phyloP scores from a whole-genome alignment of 2,797 vertebrate genomes.

The Enteromius treurensis region DNA sequence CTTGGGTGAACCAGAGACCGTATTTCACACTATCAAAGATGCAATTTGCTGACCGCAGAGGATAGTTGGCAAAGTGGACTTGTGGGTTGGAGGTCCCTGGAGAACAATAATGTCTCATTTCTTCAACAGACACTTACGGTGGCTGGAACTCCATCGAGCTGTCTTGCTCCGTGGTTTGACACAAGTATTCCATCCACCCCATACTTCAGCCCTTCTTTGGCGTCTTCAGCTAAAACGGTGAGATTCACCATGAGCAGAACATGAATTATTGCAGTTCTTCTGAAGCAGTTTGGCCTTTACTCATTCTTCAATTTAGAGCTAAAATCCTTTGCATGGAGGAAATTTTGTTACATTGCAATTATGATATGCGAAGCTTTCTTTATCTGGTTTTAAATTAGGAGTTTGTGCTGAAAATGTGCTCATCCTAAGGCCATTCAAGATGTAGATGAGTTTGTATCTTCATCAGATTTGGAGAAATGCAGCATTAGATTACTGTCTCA shows the following conservation, averaged over 20 bases:
- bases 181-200: conserved; percentile 85
- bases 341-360: neutral
- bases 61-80: conserved; percentile 40
- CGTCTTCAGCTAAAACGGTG: conserved; percentile 81
- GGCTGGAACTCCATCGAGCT: conserved; percentile 86
- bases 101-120: conserved; percentile 46
- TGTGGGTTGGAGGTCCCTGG: conserved; percentile 38
- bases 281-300: neutral
- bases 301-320: neutral
- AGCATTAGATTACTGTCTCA: neutral
- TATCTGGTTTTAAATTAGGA: conserved; percentile 1
- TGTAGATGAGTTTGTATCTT: neutral
- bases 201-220: conserved; percentile 77
- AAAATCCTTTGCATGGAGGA: neutral
- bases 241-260: conserved; percentile 37
- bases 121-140: conserved; percentile 73
- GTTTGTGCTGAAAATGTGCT: neutral
- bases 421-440: neutral
- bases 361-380: neutral
- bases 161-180: conserved; percentile 88
- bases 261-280: conserved; percentile 6
- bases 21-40: conserved; percentile 49
- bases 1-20: conserved; percentile 43
- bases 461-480: neutral
- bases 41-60: conserved; percentile 49